phyloP scores from a whole-genome alignment of 2,113 vertebrate genomes.

The Origma solitaria region DNA sequence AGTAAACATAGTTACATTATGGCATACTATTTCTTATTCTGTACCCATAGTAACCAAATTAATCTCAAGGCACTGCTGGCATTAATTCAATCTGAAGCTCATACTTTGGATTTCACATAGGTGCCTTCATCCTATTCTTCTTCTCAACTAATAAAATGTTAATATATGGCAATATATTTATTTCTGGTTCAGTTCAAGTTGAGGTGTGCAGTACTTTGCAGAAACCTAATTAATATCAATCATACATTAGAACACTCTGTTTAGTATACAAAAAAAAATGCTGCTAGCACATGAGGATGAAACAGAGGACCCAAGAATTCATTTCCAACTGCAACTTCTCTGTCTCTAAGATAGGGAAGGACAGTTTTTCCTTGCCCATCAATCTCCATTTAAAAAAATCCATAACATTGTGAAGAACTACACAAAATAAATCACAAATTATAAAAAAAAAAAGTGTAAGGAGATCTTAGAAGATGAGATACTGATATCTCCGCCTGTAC shows the following conservation, averaged over 20 bases:
- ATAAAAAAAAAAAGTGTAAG: background rate
- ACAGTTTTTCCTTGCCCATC: background rate
- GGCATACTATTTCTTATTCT: slow-evolving; percentile 69
- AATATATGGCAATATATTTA: slow-evolving; percentile 75
- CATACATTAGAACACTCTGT: slow-evolving; percentile 61
- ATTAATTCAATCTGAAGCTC: slow-evolving; percentile 70
- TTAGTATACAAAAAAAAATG: slow-evolving; percentile 6
- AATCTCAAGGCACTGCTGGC: slow-evolving; percentile 68
- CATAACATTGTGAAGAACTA: background rate
- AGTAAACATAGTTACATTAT: slow-evolving; percentile 71
- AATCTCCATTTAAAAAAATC: background rate
- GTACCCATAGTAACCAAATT: slow-evolving; percentile 73
- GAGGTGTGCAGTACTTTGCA: slow-evolving; percentile 60
- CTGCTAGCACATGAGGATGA: background rate
- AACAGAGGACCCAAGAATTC: slow-evolving; percentile 28
- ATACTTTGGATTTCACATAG: slow-evolving; percentile 69
- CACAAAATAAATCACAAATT: background rate
- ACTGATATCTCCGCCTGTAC: background rate
- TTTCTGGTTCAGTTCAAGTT: slow-evolving; percentile 74
- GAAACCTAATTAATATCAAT: slow-evolving; percentile 77
- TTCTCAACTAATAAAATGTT: slow-evolving; percentile 71
- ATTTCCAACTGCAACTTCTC: background rate
- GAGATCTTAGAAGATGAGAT: background rate
- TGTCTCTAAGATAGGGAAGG: background rate
- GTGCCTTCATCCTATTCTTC: slow-evolving; percentile 66